A percentile compares a stretch with the other conserved stretches of the same genome.
Evolutionary conservation across 2,888 invertebrate species (phyloP).

Genomic region (Desoria tigrina): DNA sequence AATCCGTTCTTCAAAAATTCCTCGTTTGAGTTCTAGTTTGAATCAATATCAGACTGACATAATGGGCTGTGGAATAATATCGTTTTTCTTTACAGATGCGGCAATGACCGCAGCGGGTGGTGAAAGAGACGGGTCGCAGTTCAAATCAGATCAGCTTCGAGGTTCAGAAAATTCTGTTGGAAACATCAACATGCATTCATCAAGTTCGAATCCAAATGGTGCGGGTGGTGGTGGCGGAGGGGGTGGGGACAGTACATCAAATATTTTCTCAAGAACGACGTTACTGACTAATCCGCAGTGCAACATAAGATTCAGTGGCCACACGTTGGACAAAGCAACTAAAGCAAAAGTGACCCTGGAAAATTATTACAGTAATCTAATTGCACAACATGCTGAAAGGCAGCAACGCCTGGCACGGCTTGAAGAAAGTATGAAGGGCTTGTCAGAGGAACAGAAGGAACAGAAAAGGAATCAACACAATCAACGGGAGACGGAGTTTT

Average conservation of each 20-base stretch:
- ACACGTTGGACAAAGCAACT: constrained; percentile 97
- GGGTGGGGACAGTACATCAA: constrained; percentile 7
- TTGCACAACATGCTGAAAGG: constrained; percentile 95
- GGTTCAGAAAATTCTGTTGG: constrained; percentile 24
- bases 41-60: background rate
- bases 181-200: constrained; percentile 19
- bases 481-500: constrained; percentile 97
- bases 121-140: constrained; percentile 43
- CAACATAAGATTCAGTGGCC: constrained; percentile 89
- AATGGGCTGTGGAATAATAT: constrained; percentile 23
- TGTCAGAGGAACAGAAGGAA: constrained; percentile 90
- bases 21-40: no score
- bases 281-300: constrained; percentile 59
- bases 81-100: constrained; percentile 37
- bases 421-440: constrained; percentile 91
- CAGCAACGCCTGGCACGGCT: constrained; percentile 88
- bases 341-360: constrained; percentile 97
- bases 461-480: constrained; percentile 94
- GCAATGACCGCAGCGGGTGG: constrained; percentile 51
- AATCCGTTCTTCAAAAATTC: no score
- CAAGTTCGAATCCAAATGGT: constrained; percentile 3
- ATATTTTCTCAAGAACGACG: constrained; percentile 35
- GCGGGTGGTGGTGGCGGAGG: constrained; percentile 9
- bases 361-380: constrained; percentile 98
- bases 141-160: constrained; percentile 30